Conservation (phyloP, 2,888 invertebrate species). For the Ormyrus thymus region DNA sequence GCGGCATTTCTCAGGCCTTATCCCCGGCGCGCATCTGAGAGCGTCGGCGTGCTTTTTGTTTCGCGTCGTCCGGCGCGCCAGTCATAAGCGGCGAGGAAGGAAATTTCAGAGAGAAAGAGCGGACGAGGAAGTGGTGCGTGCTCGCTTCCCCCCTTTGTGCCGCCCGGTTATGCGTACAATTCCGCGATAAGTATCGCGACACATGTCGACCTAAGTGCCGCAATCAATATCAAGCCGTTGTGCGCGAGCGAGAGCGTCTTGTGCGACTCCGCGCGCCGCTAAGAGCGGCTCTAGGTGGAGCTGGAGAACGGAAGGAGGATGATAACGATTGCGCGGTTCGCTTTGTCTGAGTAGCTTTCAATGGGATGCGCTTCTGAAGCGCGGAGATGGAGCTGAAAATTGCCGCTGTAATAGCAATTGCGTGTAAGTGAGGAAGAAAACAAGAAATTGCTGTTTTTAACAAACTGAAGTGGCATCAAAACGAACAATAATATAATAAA, state of each 20-base stretch:
- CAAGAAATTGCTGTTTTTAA: too few relatives aligned
- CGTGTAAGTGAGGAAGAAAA: too few relatives aligned
- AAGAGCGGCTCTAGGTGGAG: too few relatives aligned
- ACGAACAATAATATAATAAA: too few relatives aligned
- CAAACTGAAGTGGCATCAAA: too few relatives aligned
- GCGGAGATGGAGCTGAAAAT: background rate
- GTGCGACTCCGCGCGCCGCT: too few relatives aligned
- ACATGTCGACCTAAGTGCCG: constrained; percentile 70
- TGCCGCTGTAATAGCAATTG: background rate
- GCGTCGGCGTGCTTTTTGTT: background rate
- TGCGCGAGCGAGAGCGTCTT: too few relatives aligned
- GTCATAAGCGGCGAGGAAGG: constrained; percentile 7
- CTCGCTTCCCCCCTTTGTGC: constrained; percentile 6
- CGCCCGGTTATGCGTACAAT: constrained; percentile 47
- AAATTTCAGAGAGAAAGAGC: constrained; percentile 7
- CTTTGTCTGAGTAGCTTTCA: background rate
- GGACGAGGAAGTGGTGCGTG: constrained; percentile 14
- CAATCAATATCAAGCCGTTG: constrained; percentile 66
- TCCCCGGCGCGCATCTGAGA: constrained; percentile 1
- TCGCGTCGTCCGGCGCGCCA: background rate
- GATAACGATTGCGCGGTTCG: background rate
- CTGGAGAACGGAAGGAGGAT: too few relatives aligned
- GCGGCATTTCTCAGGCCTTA: constrained; percentile 32
- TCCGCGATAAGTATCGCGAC: constrained; percentile 71
- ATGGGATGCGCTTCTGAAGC: background rate